These are phyloP conservation scores for Meteorus sp. DNA, from an alignment of 1,140 invertebrate species.

Conservation along the genomic window DNA sequence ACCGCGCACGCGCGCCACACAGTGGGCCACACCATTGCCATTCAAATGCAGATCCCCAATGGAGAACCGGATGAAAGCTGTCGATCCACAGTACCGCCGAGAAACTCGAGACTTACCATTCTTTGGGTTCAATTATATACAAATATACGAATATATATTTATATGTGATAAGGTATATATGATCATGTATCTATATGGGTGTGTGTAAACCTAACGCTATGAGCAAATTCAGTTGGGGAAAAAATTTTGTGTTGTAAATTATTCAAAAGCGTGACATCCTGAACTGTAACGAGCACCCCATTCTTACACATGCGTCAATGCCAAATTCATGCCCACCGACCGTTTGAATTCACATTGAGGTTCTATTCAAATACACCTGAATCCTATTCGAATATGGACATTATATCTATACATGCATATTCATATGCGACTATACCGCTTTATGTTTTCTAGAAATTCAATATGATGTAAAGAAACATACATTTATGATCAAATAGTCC, in stretches of 20 bases:
- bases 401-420: no score
- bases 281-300: constrained; percentile 23
- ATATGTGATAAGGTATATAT: no score
- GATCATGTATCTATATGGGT: no score
- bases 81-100: constrained; percentile 7
- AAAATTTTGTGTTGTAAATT: not conserved
- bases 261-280: constrained; percentile 25
- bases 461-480: no score
- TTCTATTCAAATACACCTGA: constrained; percentile 20
- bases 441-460: no score
- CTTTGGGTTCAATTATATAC: constrained; percentile 28
- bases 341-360: constrained; percentile 8
- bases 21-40: constrained; percentile 20
- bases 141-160: no score
- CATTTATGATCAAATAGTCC: no score
- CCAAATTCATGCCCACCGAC: not conserved
- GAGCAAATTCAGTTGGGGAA: constrained; percentile 7
- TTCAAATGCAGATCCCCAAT: constrained; percentile 33
- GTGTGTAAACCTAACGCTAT: no score
- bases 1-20: constrained; percentile 8
- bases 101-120: constrained; percentile 32
- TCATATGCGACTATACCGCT: no score
- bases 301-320: constrained; percentile 14
- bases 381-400: no score
- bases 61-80: constrained; percentile 24